Percentiles rank a stretch among this genome's conserved stretches.
Evolutionary conservation across 2,888 invertebrate species (phyloP).

Genomic region (Schizotus pectinicornis): DNA sequence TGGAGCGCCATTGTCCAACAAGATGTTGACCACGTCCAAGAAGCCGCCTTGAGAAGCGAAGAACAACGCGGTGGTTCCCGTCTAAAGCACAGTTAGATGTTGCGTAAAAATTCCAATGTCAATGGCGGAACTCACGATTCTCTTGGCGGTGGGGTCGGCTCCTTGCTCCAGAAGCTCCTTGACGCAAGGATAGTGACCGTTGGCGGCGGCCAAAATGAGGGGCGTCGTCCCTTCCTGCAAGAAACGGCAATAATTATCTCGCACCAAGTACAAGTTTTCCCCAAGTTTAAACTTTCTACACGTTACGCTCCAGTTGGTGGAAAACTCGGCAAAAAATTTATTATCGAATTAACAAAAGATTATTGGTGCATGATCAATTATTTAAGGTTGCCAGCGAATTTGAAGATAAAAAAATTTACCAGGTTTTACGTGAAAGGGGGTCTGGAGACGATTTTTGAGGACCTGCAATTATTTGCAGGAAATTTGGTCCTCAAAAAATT

Average conservation of each 20-base stretch:
- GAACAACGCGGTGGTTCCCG: slow-evolving; percentile 91
- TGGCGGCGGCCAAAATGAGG: slow-evolving; percentile 88
- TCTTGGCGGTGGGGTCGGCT: slow-evolving; percentile 83
- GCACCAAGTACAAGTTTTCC: too few species aligned
- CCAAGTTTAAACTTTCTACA: too few species aligned
- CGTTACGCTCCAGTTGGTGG: too few species aligned
- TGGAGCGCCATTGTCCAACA: slow-evolving; percentile 79
- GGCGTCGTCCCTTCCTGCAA: slow-evolving; percentile 92
- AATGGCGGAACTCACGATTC: slow-evolving; percentile 66
- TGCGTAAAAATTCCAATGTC: not conserved
- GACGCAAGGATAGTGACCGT: slow-evolving; percentile 88
- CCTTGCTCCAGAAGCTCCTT: slow-evolving; percentile 87
- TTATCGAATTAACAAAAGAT: too few species aligned
- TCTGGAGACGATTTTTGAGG: too few species aligned
- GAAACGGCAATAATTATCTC: not conserved
- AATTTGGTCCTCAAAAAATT: too few species aligned
- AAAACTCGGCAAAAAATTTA: too few species aligned
- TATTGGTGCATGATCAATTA: too few species aligned
- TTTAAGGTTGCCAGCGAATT: too few species aligned
- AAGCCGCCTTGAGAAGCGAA: slow-evolving; percentile 94
- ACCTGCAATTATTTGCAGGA: too few species aligned
- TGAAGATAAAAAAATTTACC: too few species aligned
- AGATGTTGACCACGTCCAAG: slow-evolving; percentile 77
- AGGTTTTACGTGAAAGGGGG: too few species aligned
- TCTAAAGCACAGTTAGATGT: slow-evolving; percentile 63